A percentile compares a stretch with the other conserved stretches of the same genome.
phyloP scores from a whole-genome alignment of 2,113 vertebrate genomes.

The Stictonetta naevosa region DNA sequence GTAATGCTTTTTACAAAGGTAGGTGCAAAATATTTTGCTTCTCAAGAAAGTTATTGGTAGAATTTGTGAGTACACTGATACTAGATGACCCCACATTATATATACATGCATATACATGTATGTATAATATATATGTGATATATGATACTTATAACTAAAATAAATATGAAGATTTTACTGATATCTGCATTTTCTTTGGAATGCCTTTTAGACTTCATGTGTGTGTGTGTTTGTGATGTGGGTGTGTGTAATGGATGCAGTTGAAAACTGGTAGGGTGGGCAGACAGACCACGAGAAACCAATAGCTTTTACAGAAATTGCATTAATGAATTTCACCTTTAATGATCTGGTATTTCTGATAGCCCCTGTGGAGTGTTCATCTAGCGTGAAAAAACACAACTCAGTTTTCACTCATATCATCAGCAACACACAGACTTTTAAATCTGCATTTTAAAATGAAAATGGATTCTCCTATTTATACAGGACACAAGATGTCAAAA shows the following conservation, averaged over 20 bases:
- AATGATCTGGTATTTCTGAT: not conserved
- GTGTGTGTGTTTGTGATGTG: not conserved
- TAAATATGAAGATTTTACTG: not conserved
- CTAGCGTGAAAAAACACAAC: not conserved
- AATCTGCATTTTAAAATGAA: not conserved
- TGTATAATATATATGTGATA: too few relatives aligned
- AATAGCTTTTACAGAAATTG: not conserved
- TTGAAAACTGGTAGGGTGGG: not conserved
- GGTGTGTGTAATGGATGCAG: not conserved
- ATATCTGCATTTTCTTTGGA: not conserved
- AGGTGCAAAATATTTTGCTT: not conserved
- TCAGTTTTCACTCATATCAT: not conserved
- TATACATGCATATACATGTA: too few relatives aligned
- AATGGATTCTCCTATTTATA: not conserved
- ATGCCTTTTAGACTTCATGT: not conserved
- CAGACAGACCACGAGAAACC: not conserved
- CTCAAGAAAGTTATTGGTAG: not conserved
- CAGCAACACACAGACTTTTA: not conserved
- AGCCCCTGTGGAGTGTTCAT: not conserved
- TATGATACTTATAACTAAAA: not conserved
- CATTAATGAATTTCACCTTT: not conserved
- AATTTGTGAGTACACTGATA: not conserved
- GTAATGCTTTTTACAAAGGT: not conserved
- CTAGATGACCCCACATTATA: not conserved
- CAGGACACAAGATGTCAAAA: not conserved